Percentiles rank a stretch among this genome's conserved stretches.
These are phyloP conservation scores for Zosterops japonicus DNA, from an alignment of 2,113 vertebrate species.

Conservation along the genomic window DNA sequence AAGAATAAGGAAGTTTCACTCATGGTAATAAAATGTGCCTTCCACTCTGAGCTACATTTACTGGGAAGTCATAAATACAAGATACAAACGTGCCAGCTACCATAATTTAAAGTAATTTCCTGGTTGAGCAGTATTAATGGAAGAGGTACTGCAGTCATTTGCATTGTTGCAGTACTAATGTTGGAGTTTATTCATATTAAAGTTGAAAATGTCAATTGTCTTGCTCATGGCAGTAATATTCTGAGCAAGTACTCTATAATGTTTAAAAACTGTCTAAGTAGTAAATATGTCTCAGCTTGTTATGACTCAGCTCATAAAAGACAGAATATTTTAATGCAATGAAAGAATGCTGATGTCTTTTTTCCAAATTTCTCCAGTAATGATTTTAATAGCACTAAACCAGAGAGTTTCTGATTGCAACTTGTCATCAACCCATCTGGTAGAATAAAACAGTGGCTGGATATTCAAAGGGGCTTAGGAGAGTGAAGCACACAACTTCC, in stretches of 20 bases:
- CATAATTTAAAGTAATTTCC: constrained; percentile 48
- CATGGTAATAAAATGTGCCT: neutral
- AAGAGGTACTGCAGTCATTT: constrained; percentile 28
- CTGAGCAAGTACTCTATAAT: constrained; percentile 26
- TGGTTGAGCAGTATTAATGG: constrained; percentile 27
- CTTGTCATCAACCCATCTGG: constrained; percentile 45
- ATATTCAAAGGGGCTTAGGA: constrained; percentile 1
- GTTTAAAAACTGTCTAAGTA: constrained; percentile 30
- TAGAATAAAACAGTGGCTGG: constrained; percentile 4
- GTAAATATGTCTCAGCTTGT: constrained; percentile 53
- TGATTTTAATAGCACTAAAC: constrained; percentile 41
- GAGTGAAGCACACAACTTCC: neutral
- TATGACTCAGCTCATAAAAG: constrained; percentile 53
- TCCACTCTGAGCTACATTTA: neutral
- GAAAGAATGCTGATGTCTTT: constrained; percentile 34
- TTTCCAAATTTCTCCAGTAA: constrained; percentile 33
- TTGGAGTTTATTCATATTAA: constrained; percentile 32
- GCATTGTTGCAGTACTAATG: constrained; percentile 3
- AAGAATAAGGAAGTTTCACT: neutral
- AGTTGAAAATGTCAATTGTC: constrained; percentile 41
- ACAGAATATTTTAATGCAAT: constrained; percentile 43
- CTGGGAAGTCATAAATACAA: neutral
- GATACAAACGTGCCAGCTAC: constrained; percentile 1
- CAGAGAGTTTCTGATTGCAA: constrained; percentile 42
- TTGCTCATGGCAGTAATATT: constrained; percentile 33